Evolutionary conservation across 2,888 invertebrate genomes (phyloP), one percentile per base, ranked within the genome.

Genomic region (Halictus quadricinctus): DNA sequence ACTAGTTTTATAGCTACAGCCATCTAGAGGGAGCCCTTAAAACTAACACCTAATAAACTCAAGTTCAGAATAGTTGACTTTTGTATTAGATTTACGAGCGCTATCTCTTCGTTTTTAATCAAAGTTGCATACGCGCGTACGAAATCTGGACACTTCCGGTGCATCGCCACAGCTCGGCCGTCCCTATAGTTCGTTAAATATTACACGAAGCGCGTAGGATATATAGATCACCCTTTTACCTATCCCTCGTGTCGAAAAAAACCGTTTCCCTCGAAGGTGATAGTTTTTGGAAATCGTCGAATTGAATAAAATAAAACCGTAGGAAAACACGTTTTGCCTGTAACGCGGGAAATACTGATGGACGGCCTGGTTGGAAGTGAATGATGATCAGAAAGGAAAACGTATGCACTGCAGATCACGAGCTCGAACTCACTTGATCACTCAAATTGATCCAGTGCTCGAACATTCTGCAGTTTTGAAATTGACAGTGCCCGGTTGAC

Each of bases 161-260:
- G 48, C 54, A 50, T 43, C 25, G 48, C 69, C 48, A 25, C 41
- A 15, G 58, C 58, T 46, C 36, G 21, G 74, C 70, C 50, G 48
- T n/a, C 48, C 41, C 25, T 58, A 48, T 58, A 48, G 58, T 18
- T 66, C 48, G 80, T 79, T 82, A 48, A 82, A 82, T 82, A 82
- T 80, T 80, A 69, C 74, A 82, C 54, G 60, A 18, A 41, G 36
- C 66, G 66, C 72, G 66, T 73, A 43, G 25, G 25, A 50, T 80
- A 82, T 80, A 82, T 80, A 58, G 82, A 75, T 70, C 58, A 50
- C 70, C 48, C 70, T 60, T 82, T 80, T 43, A 58, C 12, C 48
- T 25, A 5, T 58, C 48, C n/a, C 25, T 54, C 58, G 80, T 50
- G n/a, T 58, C 15, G 48, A 48, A 60, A 80, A 80, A 80, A 82